Base-by-base conservation (phyloP, 2,888 invertebrate species). In the Tetranychus piercei region DNA sequence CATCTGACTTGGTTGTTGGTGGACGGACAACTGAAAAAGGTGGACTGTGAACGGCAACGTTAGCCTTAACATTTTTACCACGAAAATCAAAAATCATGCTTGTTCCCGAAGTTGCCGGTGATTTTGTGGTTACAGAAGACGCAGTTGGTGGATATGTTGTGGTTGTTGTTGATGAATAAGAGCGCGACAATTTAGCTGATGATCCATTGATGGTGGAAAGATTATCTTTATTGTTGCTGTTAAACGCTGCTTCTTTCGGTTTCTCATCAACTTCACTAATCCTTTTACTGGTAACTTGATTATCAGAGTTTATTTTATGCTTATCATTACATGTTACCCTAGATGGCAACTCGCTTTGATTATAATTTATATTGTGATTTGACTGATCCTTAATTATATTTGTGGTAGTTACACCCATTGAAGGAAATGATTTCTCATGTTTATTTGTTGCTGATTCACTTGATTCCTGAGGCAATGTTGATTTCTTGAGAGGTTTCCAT, bases 61-160 rank as follows among this genome's bases (percentile, higher is more conserved):
- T 77, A 9, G 78, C 76, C 55, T 78, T 78, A 2, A 79, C 78
- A 74, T 78, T 76, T 44, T 76, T 76, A 20, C 78, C 77, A 18
- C 78, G 76, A 69, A 79, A 79, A 74, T 79, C 78, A 72, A 78
- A 79, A 11, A 79, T 75, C 11, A 78, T 76, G 18, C 77, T 78
- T 11, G 77, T 55, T 55, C 65, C 73, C 7, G 18, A 0, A 3
- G 71, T 22, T 71, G 71, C 9, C 18, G 9, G 34, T 11, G 34
- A 8, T n/a, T n/a, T 34, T 1, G 71, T 18, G 9, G 34, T 71
- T 9, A 71, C 23, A 22, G 71, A 15, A 15, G 55, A 55, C 15
- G 55, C 15, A 9, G 9, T 55, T 55, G 55, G 55, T 55, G 55
- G 55, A 55, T 5, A 55, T 55, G 55, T 15, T 45, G 45, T 11